Evolutionary conservation across 2,113 vertebrate genomes (phyloP).

Genomic region (Columba janthina): DNA sequence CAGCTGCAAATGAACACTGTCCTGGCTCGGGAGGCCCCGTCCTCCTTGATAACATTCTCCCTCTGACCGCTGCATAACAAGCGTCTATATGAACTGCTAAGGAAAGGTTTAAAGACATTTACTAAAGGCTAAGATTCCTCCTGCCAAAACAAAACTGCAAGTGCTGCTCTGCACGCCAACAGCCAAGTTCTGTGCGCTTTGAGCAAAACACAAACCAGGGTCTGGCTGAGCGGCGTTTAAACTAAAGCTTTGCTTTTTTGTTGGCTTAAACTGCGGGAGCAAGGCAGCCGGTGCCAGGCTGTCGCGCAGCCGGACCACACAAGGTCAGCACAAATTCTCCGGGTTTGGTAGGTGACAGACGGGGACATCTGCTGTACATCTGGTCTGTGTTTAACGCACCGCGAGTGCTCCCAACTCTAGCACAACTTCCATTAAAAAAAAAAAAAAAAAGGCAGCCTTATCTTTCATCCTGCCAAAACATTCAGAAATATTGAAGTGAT

Average conservation of each 20-base stretch:
- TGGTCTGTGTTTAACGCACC: background rate
- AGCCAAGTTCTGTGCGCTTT: rapidly evolving
- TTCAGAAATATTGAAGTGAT: background rate
- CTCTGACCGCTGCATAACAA: background rate
- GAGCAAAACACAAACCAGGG: background rate
- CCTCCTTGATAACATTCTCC: background rate
- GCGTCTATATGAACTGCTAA: background rate
- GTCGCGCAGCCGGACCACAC: background rate
- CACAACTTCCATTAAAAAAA: background rate
- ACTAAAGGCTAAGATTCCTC: background rate
- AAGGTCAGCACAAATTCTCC: background rate
- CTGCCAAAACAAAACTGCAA: background rate
- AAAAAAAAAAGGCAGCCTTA: background rate
- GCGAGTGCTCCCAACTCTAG: background rate
- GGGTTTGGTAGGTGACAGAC: background rate
- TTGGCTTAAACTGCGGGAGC: background rate
- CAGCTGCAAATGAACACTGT: background rate
- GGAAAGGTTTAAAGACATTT: background rate
- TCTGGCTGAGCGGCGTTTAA: background rate
- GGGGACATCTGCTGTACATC: background rate
- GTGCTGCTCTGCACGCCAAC: rapidly evolving
- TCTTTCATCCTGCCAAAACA: background rate
- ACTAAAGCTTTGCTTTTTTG: background rate
- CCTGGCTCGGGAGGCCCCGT: background rate
- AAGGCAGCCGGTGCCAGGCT: rapidly evolving